A percentile compares a stretch with the other conserved stretches of the same genome.
phyloP scores from a whole-genome alignment of 1,140 invertebrate species.

The Cyclina sinensis region DNA sequence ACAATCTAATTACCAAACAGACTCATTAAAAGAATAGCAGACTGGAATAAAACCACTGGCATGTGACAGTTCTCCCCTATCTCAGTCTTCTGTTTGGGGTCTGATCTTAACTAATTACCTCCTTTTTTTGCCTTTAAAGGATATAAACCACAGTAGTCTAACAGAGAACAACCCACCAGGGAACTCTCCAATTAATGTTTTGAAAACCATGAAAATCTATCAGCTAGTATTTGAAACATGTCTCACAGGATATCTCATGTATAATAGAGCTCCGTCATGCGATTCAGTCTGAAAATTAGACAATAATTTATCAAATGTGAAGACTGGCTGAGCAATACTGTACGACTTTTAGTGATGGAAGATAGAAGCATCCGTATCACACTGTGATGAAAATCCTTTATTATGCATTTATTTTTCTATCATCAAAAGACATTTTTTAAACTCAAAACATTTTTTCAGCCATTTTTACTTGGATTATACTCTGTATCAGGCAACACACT shows the following conservation, averaged over 20 bases:
- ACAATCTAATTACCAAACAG: conserved; percentile 28
- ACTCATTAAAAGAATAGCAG: not conserved
- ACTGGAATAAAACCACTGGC: not conserved
- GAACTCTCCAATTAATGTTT: conserved; percentile 54
- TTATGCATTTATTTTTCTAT: too few relatives aligned
- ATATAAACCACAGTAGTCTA: not conserved
- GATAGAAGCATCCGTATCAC: too few relatives aligned
- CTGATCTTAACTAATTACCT: conserved; percentile 7
- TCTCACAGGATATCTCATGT: not conserved
- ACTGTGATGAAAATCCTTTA: too few relatives aligned
- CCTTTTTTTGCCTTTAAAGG: not conserved
- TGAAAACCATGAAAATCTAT: conserved; percentile 47
- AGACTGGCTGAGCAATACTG: too few relatives aligned
- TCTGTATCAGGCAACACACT: too few relatives aligned
- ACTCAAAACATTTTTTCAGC: too few relatives aligned
- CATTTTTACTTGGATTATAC: too few relatives aligned
- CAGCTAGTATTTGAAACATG: not conserved
- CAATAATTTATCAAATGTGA: not conserved
- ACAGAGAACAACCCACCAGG: not conserved
- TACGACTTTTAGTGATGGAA: too few relatives aligned
- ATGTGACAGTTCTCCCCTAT: not conserved
- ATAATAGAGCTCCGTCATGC: not conserved
- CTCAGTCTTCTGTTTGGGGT: not conserved
- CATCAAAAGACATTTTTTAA: too few relatives aligned
- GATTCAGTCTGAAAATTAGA: not conserved